phyloP scores from a whole-genome alignment of 2,113 vertebrate species.

The Mirza zaza region DNA sequence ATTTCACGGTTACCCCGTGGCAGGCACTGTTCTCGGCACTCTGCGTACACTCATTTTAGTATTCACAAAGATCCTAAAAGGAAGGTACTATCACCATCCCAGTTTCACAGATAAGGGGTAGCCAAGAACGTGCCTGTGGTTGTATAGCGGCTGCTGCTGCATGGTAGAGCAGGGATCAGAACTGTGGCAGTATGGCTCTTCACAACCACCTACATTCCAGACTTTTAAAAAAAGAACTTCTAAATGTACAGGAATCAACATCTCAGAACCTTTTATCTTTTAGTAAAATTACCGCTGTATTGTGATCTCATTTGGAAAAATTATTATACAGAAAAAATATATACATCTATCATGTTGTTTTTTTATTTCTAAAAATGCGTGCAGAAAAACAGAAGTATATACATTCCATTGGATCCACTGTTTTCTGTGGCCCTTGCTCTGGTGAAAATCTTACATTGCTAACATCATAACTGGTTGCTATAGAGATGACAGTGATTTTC shows the following conservation, averaged over 20 bases:
- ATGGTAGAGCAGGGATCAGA: background rate
- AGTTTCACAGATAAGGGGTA: background rate
- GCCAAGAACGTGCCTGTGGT: background rate
- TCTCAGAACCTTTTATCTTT: background rate
- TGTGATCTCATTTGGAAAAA: background rate
- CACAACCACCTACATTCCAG: background rate
- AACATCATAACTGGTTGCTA: background rate
- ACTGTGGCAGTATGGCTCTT: background rate
- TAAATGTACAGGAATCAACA: background rate
- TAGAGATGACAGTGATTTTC: background rate
- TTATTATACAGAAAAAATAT: background rate
- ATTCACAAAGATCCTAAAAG: background rate
- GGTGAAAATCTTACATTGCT: background rate
- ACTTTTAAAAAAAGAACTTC: background rate
- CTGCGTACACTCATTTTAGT: rapidly evolving
- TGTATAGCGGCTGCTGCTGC: rapidly evolving
- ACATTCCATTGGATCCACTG: background rate
- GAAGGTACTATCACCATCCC: background rate
- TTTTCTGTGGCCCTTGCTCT: background rate
- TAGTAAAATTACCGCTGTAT: background rate
- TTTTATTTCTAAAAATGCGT: background rate
- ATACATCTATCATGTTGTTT: background rate
- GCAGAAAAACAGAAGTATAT: background rate
- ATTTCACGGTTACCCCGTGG: background rate
- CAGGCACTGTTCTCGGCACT: background rate